Base-by-base conservation (phyloP, 2,797 vertebrate species). In the Malurus leucopterus region DNA sequence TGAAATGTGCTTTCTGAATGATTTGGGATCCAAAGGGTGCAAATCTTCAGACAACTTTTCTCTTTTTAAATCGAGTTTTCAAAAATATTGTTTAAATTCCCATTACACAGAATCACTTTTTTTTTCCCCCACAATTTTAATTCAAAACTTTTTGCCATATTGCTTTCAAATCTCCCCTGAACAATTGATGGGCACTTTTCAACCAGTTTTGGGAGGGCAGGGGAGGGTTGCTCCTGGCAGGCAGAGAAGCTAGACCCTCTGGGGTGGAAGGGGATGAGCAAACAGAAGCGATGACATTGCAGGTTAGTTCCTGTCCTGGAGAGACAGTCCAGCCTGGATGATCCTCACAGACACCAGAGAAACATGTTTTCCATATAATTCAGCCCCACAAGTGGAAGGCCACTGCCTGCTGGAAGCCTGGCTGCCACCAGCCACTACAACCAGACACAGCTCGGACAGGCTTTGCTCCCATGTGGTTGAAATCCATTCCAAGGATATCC, bases 1-100 rank as follows among this genome's bases (percentile, higher is more conserved):
- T 91, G 89, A 94, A 94, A 93, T 68, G 87, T 93, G 93, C 92
- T 89, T 88, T 92, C 49, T 62, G 69, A 88, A 64, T 4, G 23
- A 73, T 65, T 82, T 30, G 10, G 40, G n/a, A 73, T 78, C 58
- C 13, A 55, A 78, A 82, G 44, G 44, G 29, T 34, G 41, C 46
- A 41, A 32, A 61, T 14, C 72, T 77, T 61, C 24, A 74, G 44
- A 41, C 0, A 8, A 8, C 7, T 55, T 46, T 70, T 59, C 30
- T 79, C 34, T 63, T 83, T 62, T 62, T 2, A 43, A 57, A 72
- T 11, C 5, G 14, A 73, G 13, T 27, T 80, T 83, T 53, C 8
- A 19, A 49, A 71, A 91, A 24, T 12, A 68, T 9, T 40, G 18
- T 72, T 55, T 24, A 34, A 51, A 63, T 70, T 29, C 23, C 65